phyloP scores from a whole-genome alignment of 1,140 invertebrate species.

The Pectinophora gossypiella region DNA sequence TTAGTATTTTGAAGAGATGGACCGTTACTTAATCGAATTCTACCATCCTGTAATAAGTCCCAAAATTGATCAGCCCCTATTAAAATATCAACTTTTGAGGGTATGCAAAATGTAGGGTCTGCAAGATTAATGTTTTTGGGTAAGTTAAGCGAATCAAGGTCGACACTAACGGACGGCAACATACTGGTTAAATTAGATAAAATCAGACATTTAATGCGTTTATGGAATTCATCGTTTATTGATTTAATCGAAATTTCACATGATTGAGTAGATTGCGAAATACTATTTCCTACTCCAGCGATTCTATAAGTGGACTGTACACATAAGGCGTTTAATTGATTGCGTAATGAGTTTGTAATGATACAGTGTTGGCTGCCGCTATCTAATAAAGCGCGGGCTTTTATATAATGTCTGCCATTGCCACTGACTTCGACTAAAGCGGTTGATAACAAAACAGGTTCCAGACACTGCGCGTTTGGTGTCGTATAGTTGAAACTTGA shows the following conservation, averaged over 20 bases:
- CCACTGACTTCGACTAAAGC: constrained; percentile 28
- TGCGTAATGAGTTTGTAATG: neutral
- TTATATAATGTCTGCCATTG: constrained; percentile 9
- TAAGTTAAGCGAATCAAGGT: constrained; percentile 1
- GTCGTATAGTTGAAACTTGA: neutral
- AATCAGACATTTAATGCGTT: constrained; percentile 16
- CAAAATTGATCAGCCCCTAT: constrained; percentile 30
- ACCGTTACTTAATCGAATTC: constrained; percentile 13
- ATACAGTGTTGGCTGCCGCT: constrained; percentile 10
- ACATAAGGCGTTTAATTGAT: constrained; percentile 15
- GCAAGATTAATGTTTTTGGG: constrained; percentile 16
- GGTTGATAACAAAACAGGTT: constrained; percentile 23
- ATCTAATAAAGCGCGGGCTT: constrained; percentile 15
- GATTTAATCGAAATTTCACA: constrained; percentile 20
- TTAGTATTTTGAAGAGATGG: constrained; percentile 27
- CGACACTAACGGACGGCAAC: constrained; percentile 9
- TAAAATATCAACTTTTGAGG: constrained; percentile 20
- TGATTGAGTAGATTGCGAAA: constrained; percentile 18
- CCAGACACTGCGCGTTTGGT: neutral
- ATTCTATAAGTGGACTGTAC: constrained; percentile 30
- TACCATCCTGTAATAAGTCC: constrained; percentile 21
- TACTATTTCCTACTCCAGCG: constrained; percentile 20
- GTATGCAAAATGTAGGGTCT: constrained; percentile 10
- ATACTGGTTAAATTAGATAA: constrained; percentile 15
- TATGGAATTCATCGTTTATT: constrained; percentile 15